Conservation (phyloP, 2,113 vertebrate species). For the Tonatia bakeri region DNA sequence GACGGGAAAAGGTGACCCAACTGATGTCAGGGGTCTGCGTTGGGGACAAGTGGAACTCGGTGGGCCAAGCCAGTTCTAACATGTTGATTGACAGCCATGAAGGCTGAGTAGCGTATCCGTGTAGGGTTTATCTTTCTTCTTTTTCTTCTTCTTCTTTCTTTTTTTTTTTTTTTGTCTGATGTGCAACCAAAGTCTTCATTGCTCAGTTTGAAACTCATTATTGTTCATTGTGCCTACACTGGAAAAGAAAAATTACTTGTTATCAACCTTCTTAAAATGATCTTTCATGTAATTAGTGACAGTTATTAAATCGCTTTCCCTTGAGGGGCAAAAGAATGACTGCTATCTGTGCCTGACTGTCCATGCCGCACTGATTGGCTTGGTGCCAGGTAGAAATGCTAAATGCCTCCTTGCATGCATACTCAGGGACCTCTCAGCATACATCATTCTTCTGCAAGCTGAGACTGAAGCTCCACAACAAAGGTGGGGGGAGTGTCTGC, state of each 20-base stretch:
- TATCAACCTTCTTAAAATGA: not conserved
- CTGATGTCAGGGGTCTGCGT: not conserved
- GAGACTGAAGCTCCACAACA: not conserved
- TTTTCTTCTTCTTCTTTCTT: not conserved
- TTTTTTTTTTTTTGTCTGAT: not conserved
- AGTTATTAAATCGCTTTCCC: conserved; percentile 29
- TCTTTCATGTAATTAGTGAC: conserved; percentile 37
- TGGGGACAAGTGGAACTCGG: not conserved
- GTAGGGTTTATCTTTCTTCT: not conserved
- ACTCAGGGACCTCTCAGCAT: not conserved
- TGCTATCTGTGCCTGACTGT: not conserved
- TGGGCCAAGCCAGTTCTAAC: not conserved
- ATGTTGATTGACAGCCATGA: not conserved
- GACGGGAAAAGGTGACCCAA: not conserved
- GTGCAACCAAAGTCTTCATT: not conserved
- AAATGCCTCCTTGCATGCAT: not conserved
- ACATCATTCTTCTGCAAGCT: not conserved
- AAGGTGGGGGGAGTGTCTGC: no score
- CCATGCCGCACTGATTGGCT: not conserved
- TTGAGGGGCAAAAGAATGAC: not conserved
- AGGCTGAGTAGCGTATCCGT: not conserved
- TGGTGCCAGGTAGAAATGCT: not conserved
- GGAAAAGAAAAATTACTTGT: conserved; percentile 23
- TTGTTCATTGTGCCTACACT: conserved; percentile 23
- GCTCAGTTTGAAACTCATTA: not conserved